Percentiles rank a stretch among this genome's conserved stretches.
These are phyloP conservation scores for Heliconius congener DNA, from an alignment of 1,140 invertebrate genomes.

Conservation along the genomic window DNA sequence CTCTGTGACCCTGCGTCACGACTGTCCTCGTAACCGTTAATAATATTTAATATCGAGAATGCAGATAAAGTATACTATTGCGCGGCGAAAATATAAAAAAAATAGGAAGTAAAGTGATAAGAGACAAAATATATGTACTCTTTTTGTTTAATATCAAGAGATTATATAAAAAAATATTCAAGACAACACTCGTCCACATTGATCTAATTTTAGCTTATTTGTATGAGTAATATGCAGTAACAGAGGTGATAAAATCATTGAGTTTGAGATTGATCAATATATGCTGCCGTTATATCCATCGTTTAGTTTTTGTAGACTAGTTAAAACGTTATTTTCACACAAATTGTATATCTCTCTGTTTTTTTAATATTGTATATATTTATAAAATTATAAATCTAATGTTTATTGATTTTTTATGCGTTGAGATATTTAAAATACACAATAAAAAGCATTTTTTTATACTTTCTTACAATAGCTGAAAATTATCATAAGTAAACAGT, in stretches of 20 bases:
- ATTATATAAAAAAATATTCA: neutral
- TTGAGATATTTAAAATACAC: neutral
- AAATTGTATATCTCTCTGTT: neutral
- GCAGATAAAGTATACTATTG: slow-evolving; percentile 6
- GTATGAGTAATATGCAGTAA: neutral
- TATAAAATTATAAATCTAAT: no score
- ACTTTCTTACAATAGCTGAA: neutral
- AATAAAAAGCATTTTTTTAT: neutral
- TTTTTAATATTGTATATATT: no score
- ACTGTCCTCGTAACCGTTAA: neutral
- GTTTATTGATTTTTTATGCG: no score
- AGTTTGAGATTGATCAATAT: no score
- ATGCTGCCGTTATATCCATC: no score
- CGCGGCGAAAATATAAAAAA: neutral
- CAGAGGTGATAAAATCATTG: neutral
- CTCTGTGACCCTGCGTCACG: no score
- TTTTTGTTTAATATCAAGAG: slow-evolving; percentile 1
- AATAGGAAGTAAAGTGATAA: neutral
- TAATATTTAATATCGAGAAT: slow-evolving; percentile 12
- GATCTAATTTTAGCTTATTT: neutral
- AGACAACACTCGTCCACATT: neutral
- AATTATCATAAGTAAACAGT: slow-evolving; percentile 1
- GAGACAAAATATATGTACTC: neutral
- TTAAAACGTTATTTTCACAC: neutral
- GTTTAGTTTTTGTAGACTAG: no score